Evolutionary conservation across 2,113 vertebrate species (phyloP), one percentile per base, ranked within the genome.

Genomic region (Pungitius pungitius): DNA sequence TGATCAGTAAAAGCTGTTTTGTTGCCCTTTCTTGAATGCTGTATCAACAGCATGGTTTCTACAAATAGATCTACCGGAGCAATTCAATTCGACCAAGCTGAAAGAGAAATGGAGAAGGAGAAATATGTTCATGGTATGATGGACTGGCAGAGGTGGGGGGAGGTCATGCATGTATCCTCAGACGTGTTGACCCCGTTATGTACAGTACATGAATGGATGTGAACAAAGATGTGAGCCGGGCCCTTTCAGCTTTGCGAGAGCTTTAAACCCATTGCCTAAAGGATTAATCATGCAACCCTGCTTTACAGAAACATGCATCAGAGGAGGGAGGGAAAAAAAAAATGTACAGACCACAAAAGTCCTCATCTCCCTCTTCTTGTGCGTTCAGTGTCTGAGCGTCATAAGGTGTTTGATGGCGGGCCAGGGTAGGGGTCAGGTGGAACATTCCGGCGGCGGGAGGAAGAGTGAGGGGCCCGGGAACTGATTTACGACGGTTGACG

Each of bases 381-480:
- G 86, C 86, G n/a, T 83, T 69, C 78, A 69, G 74, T 78, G 66
- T 80, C 80, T 85, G 82, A 87, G 82, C 89, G 86, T 88, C 82
- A 91, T 91, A 86, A 84, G 67, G 60, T 82, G 33, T 58, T 62
- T 68, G 72, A 84, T 77, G 80, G 82, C 77, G 64, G 18, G 60
- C 64, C 78, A 72, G 80, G 85, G 78, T 79, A 79, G 69, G 80
- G 76, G 83, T 77, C 57, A 75, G 90, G 73, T 78, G 68, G 67
- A 71, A 65, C 40, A 39, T 83, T 82, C 82, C 85, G 86, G 83
- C 85, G 90, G 81, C 56, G 72, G 70, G 51, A 49, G 75, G 27
- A 77, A 70, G 69, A 77, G 69, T 69, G 55, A 78, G 75, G 56
- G 82, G n/a, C n/a, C 63, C n/a, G 30, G 51, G 56, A 73, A 66